These are phyloP conservation scores for Decapterus maruadsi DNA, from an alignment of 2,797 vertebrate species.

Conservation along the genomic window DNA sequence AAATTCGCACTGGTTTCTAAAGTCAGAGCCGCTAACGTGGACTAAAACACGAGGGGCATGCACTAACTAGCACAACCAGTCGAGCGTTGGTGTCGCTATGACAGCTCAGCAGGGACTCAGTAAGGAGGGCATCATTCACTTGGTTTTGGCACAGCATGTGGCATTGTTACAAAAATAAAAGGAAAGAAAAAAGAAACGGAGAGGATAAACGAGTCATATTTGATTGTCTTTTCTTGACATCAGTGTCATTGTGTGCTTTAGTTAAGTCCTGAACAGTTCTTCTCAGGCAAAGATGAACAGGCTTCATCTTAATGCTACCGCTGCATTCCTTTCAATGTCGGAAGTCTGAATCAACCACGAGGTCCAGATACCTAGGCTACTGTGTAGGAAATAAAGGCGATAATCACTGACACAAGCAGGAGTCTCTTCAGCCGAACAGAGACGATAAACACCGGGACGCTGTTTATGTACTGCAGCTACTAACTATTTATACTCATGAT, in stretches of 20 bases:
- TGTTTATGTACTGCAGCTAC: neutral
- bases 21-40: constrained; percentile 30
- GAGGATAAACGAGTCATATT: constrained; percentile 14
- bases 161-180: constrained; percentile 52
- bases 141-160: constrained; percentile 82
- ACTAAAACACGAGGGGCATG: constrained; percentile 31
- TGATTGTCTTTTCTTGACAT: constrained; percentile 70
- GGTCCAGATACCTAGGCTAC: no score
- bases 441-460: neutral
- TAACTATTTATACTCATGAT: neutral
- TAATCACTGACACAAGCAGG: neutral
- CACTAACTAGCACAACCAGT: constrained; percentile 32
- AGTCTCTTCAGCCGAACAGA: neutral
- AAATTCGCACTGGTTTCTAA: constrained; percentile 14
- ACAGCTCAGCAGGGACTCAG: constrained; percentile 40
- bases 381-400: neutral
- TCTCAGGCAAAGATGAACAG: constrained; percentile 5
- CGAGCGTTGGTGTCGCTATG: constrained; percentile 16
- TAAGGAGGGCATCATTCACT: constrained; percentile 36
- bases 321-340: constrained; percentile 44
- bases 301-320: constrained; percentile 20
- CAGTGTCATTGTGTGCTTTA: constrained; percentile 62
- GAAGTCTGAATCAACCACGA: constrained; percentile 16
- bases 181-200: constrained; percentile 18
- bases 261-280: constrained; percentile 39